Evolutionary conservation across 2,888 invertebrate species (phyloP), one percentile per base, ranked within the genome.

Genomic region (Hydriomena furcata): DNA sequence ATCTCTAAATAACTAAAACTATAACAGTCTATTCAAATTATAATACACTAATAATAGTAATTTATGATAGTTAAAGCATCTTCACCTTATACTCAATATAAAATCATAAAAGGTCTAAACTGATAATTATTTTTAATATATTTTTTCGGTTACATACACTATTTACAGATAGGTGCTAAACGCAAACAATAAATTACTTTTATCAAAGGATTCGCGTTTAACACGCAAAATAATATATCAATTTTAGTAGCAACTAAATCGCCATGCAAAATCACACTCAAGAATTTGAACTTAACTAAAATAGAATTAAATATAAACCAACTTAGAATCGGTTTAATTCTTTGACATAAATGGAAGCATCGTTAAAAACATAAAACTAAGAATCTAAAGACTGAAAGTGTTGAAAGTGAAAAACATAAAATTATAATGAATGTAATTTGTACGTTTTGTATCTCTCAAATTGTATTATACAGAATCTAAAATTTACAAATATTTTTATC

Each of bases 331-430:
- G 88, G 74, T 78, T 80, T 68, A 82, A 81, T 79, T 90, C 90
- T 90, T 90, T 90, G 90, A 90, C 89, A 90, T 88, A 81, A 87
- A 82, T 90, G 90, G 90, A 90, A 90, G 90, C 90, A 90, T 89
- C 84, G 84, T 87, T 86, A 47, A 40, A 47, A 47, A 40, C 38
- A 79, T 78, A 82, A 72, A 89, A 83, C 78, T 85, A 88, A 87
- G 71, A 73, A 76, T 65, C 77, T 84, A 84, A 65, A 65, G 55
- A 62, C 60, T 54, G 60, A 63, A 58, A 68, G 13, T 35, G 48
- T 11, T 31, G 21, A 49, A 30, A 45, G 41, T 57, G 58, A 58
- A 52, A 58, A 56, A 57, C 41, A 50, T 52, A 57, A 61, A 46
- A 47, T 52, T 41, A 30, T 13, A 28, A 31, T 25, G 52, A 56